Conservation (phyloP, 2,888 invertebrate species). For the Callosobruchus maculatus region DNA sequence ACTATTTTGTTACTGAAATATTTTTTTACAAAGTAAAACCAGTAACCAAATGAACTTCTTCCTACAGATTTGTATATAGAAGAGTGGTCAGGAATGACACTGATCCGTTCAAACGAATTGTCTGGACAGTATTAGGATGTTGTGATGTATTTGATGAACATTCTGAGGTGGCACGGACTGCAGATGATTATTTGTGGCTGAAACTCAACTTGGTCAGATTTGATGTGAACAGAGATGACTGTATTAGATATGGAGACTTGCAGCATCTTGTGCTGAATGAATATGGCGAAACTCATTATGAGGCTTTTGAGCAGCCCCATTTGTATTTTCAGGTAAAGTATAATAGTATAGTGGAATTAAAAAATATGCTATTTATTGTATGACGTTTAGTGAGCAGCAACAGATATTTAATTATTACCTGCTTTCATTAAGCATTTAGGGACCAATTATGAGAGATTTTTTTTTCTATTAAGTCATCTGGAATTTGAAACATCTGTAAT, state of each 20-base stretch:
- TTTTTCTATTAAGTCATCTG: too few relatives aligned
- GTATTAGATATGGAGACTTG: conserved; percentile 74
- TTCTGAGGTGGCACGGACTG: conserved; percentile 83
- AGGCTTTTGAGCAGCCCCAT: conserved; percentile 86
- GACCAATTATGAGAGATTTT: too few relatives aligned
- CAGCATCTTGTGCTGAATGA: conserved; percentile 80
- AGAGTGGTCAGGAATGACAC: conserved; percentile 78
- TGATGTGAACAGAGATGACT: conserved; percentile 60
- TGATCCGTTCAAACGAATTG: conserved; percentile 86
- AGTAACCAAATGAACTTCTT: too few relatives aligned
- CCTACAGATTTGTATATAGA: conserved; percentile 74
- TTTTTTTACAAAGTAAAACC: too few relatives aligned
- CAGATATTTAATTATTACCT: too few relatives aligned
- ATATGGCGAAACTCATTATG: conserved; percentile 90
- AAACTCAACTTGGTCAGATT: conserved; percentile 78
- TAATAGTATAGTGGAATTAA: too few relatives aligned
- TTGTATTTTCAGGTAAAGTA: conserved; percentile 70
- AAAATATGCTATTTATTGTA: too few relatives aligned
- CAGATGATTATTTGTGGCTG: conserved; percentile 95
- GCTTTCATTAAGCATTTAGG: too few relatives aligned
- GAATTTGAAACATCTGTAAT: too few relatives aligned
- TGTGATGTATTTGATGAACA: conserved; percentile 87
- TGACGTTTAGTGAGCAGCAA: too few relatives aligned
- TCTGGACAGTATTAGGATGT: conserved; percentile 84
- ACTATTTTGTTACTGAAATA: too few relatives aligned